Evolutionary conservation across 2,113 vertebrate species (phyloP).

Genomic region (Oreochromis niloticus): DNA sequence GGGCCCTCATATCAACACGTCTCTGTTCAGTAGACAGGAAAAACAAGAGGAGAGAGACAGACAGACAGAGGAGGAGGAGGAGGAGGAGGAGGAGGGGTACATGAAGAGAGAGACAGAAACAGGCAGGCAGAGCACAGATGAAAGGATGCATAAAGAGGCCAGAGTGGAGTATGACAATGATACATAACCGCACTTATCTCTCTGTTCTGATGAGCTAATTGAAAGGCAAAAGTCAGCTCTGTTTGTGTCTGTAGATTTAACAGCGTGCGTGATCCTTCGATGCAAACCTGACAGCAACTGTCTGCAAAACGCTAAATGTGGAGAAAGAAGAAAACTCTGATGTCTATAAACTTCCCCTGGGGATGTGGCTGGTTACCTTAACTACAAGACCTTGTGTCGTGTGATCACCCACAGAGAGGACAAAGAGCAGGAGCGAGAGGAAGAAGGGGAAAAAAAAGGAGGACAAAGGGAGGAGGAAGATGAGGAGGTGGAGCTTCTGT

Average conservation of each 20-base stretch:
- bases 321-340: constrained; percentile 67
- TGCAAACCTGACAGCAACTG: not conserved
- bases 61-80: not conserved
- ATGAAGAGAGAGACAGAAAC: constrained; percentile 28
- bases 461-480: not conserved
- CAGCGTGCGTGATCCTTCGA: not conserved
- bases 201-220: constrained; percentile 39
- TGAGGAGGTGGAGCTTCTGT: not conserved
- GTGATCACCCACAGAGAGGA: constrained; percentile 73
- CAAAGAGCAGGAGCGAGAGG: constrained; percentile 4
- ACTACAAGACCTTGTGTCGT: constrained; percentile 79
- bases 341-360: constrained; percentile 77
- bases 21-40: constrained; percentile 72
- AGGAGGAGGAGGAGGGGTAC: not conserved
- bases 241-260: not conserved
- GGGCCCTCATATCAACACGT: constrained; percentile 69
- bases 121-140: constrained; percentile 49
- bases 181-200: constrained; percentile 43
- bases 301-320: not conserved
- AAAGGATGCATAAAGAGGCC: constrained; percentile 53
- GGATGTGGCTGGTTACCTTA: constrained; percentile 76
- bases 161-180: constrained; percentile 44
- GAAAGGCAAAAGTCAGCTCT: constrained; percentile 36
- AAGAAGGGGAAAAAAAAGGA: not conserved
- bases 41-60: constrained; percentile 51